A percentile compares a stretch with the other conserved stretches of the same genome.
Evolutionary conservation across 2,888 invertebrate species (phyloP).

Genomic region (Campopleginae sp.): DNA sequence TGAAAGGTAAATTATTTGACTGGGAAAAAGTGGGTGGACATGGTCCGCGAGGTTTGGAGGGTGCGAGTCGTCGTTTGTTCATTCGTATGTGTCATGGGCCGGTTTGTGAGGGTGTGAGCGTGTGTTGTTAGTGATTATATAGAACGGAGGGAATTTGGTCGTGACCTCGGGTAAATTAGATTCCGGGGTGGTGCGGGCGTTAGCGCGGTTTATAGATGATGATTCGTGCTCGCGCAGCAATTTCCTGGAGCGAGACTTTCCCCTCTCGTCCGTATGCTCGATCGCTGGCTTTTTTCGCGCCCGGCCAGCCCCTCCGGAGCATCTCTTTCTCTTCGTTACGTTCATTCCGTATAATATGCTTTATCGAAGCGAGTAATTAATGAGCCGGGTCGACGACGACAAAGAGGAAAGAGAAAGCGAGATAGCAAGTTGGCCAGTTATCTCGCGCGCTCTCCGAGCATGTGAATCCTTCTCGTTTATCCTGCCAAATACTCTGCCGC

Average conservation of each 20-base stretch:
- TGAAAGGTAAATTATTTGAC: constrained; percentile 44
- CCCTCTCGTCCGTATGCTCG: constrained; percentile 32
- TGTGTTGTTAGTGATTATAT: constrained; percentile 32
- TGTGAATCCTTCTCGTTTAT: constrained; percentile 51
- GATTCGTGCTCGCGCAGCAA: constrained; percentile 71
- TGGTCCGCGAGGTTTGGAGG: constrained; percentile 16
- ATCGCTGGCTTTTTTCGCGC: neutral
- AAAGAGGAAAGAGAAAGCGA: constrained; percentile 36
- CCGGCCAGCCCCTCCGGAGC: too few relatives aligned
- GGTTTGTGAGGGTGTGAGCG: constrained; percentile 6
- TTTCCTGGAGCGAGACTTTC: constrained; percentile 66
- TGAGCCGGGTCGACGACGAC: constrained; percentile 69
- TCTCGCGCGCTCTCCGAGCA: constrained; percentile 54
- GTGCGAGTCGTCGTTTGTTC: constrained; percentile 34
- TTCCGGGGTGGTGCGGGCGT: constrained; percentile 67
- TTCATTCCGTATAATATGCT: constrained; percentile 67
- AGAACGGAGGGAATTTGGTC: constrained; percentile 63
- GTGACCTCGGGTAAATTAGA: constrained; percentile 70
- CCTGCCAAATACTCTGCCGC: constrained; percentile 26
- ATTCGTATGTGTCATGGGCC: too few relatives aligned
- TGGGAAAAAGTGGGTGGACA: constrained; percentile 49
- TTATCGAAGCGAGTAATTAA: constrained; percentile 73
- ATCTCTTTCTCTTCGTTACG: constrained; percentile 38
- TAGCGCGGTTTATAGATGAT: constrained; percentile 70
- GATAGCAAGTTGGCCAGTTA: constrained; percentile 62